Percentiles rank a stretch among this genome's conserved stretches.
These are phyloP conservation scores for Eonycteris spelaea DNA, from an alignment of 2,113 vertebrate species.

Conservation along the genomic window DNA sequence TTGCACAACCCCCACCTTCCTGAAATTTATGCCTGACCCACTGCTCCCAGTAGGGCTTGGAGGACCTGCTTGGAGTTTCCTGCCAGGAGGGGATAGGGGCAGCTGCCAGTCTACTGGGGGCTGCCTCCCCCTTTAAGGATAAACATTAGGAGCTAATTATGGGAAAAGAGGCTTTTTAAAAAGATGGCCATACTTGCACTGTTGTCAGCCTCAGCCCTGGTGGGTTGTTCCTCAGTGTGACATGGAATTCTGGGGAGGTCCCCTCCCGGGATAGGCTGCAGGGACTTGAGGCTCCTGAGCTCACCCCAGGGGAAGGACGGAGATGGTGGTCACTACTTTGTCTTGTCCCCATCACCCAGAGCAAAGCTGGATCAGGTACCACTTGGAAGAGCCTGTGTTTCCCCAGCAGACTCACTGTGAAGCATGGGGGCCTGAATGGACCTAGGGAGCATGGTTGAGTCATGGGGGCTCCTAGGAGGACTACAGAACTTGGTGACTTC, in stretches of 20 bases:
- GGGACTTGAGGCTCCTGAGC: not conserved
- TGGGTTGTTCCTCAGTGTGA: not conserved
- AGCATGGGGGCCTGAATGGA: not conserved
- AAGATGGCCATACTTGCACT: not conserved
- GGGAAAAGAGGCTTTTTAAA: not conserved
- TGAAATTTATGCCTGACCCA: not conserved
- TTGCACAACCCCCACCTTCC: not conserved
- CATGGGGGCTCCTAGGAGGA: not conserved
- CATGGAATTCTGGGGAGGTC: not conserved
- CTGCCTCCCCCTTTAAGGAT: not conserved
- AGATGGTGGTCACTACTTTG: not conserved
- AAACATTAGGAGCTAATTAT: not conserved
- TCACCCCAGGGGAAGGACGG: not conserved
- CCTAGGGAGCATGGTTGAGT: not conserved
- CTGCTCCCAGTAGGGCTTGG: not conserved
- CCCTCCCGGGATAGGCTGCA: not conserved
- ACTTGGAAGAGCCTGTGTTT: not conserved
- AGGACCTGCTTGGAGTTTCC: not conserved
- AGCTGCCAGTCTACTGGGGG: not conserved
- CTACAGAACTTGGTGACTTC: not conserved
- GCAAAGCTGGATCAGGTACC: not conserved
- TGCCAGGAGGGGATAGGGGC: not conserved
- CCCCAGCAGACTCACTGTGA: not conserved
- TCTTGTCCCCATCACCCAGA: not conserved
- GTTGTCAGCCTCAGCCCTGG: not conserved